Percentiles rank a stretch among this genome's conserved stretches.
Evolutionary conservation across 2,797 vertebrate genomes (phyloP).

Genomic region (Pterois miles): DNA sequence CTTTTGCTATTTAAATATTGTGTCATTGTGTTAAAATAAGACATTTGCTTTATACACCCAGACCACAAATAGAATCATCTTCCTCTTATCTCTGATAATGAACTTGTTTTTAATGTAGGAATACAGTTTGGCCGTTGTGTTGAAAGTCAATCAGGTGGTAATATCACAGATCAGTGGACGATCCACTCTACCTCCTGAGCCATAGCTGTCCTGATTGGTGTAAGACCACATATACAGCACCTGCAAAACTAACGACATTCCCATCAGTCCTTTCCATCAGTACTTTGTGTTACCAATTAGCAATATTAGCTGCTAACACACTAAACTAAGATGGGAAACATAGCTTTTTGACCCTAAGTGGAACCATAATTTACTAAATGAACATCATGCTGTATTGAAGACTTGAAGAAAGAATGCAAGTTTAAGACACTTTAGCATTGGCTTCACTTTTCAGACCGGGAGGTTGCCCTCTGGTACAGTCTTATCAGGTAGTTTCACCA

Average conservation of each 20-base stretch:
- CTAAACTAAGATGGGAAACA: not conserved
- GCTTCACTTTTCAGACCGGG: not conserved
- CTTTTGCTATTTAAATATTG: not conserved
- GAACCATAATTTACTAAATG: too few relatives aligned
- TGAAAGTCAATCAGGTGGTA: not conserved
- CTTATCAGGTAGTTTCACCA: not conserved
- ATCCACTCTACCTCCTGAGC: not conserved
- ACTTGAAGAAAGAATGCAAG: not conserved
- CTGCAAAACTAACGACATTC: not conserved
- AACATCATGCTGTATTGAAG: too few relatives aligned
- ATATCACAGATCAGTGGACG: not conserved
- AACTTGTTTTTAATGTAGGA: not conserved
- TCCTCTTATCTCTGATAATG: not conserved
- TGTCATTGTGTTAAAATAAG: not conserved
- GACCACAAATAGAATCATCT: not conserved
- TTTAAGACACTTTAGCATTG: not conserved
- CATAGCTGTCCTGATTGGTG: not conserved
- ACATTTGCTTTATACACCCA: not conserved
- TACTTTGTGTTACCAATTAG: not conserved
- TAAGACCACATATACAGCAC: too few relatives aligned
- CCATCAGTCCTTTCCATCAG: not conserved
- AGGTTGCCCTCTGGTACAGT: not conserved
- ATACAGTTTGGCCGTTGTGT: not conserved
- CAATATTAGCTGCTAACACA: not conserved
- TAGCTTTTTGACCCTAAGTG: too few relatives aligned